Evolutionary conservation across 2,888 invertebrate species (phyloP), one percentile per base, ranked within the genome.

Genomic region (Tenthredo distinguenda): DNA sequence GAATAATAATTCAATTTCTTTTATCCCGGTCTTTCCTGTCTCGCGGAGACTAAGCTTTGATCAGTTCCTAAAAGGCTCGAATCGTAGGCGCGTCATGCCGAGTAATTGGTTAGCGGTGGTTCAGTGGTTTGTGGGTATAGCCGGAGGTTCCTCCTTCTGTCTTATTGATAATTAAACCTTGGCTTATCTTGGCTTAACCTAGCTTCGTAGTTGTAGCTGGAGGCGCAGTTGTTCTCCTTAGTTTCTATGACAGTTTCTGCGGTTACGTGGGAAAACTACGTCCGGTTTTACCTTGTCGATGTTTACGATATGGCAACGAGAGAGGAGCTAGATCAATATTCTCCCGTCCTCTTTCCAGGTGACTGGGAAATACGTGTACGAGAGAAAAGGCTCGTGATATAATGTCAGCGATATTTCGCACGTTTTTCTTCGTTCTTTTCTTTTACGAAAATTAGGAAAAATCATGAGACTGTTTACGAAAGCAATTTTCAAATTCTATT

Each of bases 111-210:
- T 68, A 18, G 34, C 18, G 34, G 68, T 15, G 68, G 74, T 74
- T 74, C 31, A 21, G 74, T 74, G 43, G 40, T n/a, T 71, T 34
- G 37, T n/a, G 40, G 74, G 9, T 74, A 68, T 34, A 40, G 31
- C 74, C 55, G 77, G 50, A 50, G 50, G 50, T 21, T 6, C 50
- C 31, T 31, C 18, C 55, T 40, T 18, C 40, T 21, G 77, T 50
- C 77, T 50, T 77, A 77, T 77, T 77, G 77, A 77, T 50, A 77
- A 77, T 77, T 50, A 77, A 50, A 77, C 77, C 77, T 55, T 26
- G 55, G 77, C 50, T 77, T 77, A 77, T 77, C 26, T 50, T 31
- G 50, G 77, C 77, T 77, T 18, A 55, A 50, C 77, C 9, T 26
- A 34, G 9, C 47, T 31, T 77, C n/a, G 21, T 34, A 40, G 47